A percentile compares a stretch with the other conserved stretches of the same genome.
These are phyloP conservation scores for Cotesia glomerata DNA, from an alignment of 1,140 invertebrate genomes.

Conservation along the genomic window DNA sequence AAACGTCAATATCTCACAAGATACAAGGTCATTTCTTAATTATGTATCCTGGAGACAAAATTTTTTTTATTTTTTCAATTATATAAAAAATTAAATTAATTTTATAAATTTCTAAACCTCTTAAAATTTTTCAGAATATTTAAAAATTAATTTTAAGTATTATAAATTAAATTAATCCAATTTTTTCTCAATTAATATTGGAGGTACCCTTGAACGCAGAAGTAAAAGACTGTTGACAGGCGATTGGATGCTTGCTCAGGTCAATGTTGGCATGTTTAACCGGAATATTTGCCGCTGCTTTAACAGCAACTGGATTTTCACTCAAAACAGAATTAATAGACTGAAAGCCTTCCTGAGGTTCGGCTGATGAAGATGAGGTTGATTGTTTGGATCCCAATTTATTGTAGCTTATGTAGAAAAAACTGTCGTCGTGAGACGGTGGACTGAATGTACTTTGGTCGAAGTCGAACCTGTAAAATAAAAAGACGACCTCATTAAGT, in stretches of 20 bases:
- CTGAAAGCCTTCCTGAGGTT: constrained; percentile 39
- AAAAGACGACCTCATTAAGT: constrained; percentile 25
- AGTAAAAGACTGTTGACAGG: constrained; percentile 62
- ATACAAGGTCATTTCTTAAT: no score
- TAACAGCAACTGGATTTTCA: constrained; percentile 11
- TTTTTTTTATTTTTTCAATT: no score
- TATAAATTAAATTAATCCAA: no score
- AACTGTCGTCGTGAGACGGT: constrained; percentile 73
- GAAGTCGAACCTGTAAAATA: constrained; percentile 70
- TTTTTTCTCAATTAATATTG: neutral
- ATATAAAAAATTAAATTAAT: no score
- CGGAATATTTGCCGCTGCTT: constrained; percentile 15
- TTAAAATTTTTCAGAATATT: no score
- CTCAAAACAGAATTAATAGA: constrained; percentile 48
- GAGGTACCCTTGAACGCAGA: neutral
- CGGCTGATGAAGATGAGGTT: constrained; percentile 22
- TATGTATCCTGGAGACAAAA: no score
- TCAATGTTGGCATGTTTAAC: constrained; percentile 49
- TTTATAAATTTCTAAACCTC: no score
- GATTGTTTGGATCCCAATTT: constrained; percentile 37
- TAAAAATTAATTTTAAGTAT: no score
- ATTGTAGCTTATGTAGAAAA: constrained; percentile 72
- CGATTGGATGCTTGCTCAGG: constrained; percentile 71
- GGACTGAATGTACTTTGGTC: constrained; percentile 72
- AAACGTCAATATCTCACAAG: no score